Evolutionary conservation across 2,113 vertebrate species (phyloP), one percentile per base, ranked within the genome.

Genomic region (Tachycineta bicolor): DNA sequence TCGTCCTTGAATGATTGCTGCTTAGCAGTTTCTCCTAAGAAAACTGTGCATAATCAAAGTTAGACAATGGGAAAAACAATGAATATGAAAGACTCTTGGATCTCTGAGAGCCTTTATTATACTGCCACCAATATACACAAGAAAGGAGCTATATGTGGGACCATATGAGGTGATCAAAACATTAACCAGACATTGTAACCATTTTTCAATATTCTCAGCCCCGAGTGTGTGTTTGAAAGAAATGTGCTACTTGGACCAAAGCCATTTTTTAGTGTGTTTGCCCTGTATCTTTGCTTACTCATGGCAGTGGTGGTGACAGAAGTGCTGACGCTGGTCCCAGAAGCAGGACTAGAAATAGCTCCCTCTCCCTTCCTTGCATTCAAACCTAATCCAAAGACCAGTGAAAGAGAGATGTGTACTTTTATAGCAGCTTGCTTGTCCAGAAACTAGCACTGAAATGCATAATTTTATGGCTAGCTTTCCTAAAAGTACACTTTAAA

Each of bases 101-200:
- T 95, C 64, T 75, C 73, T 92, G 93, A 84, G 91, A 26, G 49
- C 31, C 58, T 96, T 93, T 96, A 63, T 91, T 97, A 77, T 65
- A 46, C 74, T 94, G 70, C 77, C 92, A 96, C 90, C 87, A 91
- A 90, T 83, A 78, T 90, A 93, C 69, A 93, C 88, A 95, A 71
- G 56, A 79, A 93, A 94, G 79, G 83, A 93, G 28, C 79, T 95
- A 77, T 90, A 68, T 31, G 84, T 64, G 84, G 89, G 90, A 94
- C 92, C 78, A 82, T 96, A 95, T 84, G 97, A 97, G 81, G 96
- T 96, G 96, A 97, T 78, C 91, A 96, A 94, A 98, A 98, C 91
- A 94, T 82, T 96, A 97, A 97, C 97, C 96, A 98, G 97, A 97
- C 96, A 81, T 90, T 87, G 79, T 93, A 93, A 76, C 70, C 41